Percentiles rank a stretch among this genome's conserved stretches.
Evolutionary conservation across 2,888 invertebrate genomes (phyloP).

Genomic region (Latrodectus elegans): DNA sequence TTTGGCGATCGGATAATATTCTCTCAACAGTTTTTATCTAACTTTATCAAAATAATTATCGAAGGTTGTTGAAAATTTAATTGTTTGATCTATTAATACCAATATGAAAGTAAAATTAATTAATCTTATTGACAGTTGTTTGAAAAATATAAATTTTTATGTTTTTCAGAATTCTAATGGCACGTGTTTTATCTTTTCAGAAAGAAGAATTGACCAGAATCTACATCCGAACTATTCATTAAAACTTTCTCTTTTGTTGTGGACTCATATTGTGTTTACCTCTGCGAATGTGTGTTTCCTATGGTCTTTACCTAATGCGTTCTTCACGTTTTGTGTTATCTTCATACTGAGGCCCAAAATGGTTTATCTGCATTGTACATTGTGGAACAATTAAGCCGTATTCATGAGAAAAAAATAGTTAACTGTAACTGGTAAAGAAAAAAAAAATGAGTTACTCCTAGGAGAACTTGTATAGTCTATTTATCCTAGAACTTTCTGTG

Average conservation of each 20-base stretch:
- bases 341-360: neutral
- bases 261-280: neutral
- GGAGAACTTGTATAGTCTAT: constrained; percentile 46
- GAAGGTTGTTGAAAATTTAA: no score
- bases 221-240: neutral
- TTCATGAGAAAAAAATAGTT: constrained; percentile 22
- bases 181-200: constrained; percentile 16
- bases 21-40: no score
- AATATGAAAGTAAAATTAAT: no score
- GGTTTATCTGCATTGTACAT: neutral
- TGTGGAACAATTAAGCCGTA: neutral
- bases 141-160: no score
- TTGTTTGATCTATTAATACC: no score
- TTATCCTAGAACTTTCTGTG: constrained; percentile 52
- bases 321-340: no score
- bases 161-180: no score
- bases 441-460: constrained; percentile 14
- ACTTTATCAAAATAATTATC: no score
- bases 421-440: constrained; percentile 30
- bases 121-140: no score
- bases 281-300: neutral
- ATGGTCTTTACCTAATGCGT: neutral
- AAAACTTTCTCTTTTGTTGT: neutral
- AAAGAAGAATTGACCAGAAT: constrained; percentile 47
- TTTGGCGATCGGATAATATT: no score